Evolutionary conservation across 2,888 invertebrate species (phyloP).

Genomic region (Entomobrya multifasciata): DNA sequence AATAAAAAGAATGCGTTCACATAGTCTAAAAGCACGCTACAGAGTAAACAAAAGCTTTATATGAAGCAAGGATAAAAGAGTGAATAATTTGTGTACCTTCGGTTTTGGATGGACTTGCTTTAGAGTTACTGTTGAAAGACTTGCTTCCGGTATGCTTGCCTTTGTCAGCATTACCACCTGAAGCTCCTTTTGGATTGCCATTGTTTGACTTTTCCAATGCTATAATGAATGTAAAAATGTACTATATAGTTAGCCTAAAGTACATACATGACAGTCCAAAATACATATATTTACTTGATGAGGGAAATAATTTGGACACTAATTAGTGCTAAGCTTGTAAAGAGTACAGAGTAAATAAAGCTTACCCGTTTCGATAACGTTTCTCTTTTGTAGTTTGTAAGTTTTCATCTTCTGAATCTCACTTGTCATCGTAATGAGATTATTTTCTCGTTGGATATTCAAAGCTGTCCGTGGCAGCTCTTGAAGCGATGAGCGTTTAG

Average conservation of each 20-base stretch:
- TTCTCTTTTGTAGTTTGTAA: constrained; percentile 68
- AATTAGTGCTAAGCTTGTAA: too few relatives aligned
- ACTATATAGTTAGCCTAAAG: too few relatives aligned
- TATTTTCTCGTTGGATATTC: constrained; percentile 66
- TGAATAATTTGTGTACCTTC: constrained; percentile 35
- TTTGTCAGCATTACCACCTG: constrained; percentile 16
- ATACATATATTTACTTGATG: too few relatives aligned
- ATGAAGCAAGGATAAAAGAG: background rate
- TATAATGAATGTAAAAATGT: constrained; percentile 17
- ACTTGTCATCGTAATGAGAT: constrained; percentile 68
- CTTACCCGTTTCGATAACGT: constrained; percentile 67
- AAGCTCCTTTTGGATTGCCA: constrained; percentile 46
- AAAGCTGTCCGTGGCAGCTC: constrained; percentile 72
- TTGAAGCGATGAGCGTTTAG: constrained; percentile 72
- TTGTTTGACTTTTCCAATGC: constrained; percentile 57
- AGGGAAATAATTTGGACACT: too few relatives aligned
- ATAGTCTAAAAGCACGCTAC: too few relatives aligned
- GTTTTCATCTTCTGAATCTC: constrained; percentile 74
- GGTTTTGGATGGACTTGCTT: constrained; percentile 60
- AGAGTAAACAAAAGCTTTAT: too few relatives aligned
- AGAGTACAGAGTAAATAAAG: background rate
- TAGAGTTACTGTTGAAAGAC: constrained; percentile 62
- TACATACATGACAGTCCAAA: too few relatives aligned
- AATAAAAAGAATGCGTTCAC: background rate
- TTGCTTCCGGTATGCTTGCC: constrained; percentile 62